Evolutionary conservation across 2,113 vertebrate species (phyloP), one percentile per base, ranked within the genome.

Genomic region (Raja brachyura): DNA sequence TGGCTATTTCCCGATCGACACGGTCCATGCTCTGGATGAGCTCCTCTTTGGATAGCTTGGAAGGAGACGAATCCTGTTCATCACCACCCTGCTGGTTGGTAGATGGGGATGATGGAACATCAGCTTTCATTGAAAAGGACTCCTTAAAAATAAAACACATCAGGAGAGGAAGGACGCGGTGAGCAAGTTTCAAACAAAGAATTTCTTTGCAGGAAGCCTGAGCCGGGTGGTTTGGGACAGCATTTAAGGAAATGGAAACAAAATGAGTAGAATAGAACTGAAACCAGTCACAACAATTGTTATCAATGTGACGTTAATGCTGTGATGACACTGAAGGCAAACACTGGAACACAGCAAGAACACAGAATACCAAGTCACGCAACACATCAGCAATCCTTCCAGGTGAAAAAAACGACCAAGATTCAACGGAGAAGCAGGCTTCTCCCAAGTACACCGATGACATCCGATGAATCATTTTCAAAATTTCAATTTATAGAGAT

Each of bases 21-120:
- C 98, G 98, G 94, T 99, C 99, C 99, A 99, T 99, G 94, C 99
- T 99, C 96, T 99, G 98, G 94, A 99, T 99, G 94, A 99, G 94
- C 96, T 99, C 99, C 94, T 99, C 98, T 94, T 99, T 99, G 77
- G 99, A 99, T 70, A 99, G 97, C 94, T 99, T 99, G 94, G 99
- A 99, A 78, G 98, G 98, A 59, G 98, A 99, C 18, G 96, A 95
- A 93, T 99, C 99, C 95, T 98, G 98, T 56, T 99, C 99, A 59
- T 99, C 98, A 59, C 96, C 97, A 68, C 97, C 95, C 18, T 98
- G 96, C 1, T 93, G 10, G 83, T 95, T 95, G 93, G 98, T 96
- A 93, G 98, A 94, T 59, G 97, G 95, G 90, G 98, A 98, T 1
- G 97, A 96, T 77, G 97, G 96, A 93, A 95, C 97, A 95, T 99